phyloP scores from a whole-genome alignment of 2,113 vertebrate species.

The Melanostigma gelatinosum region DNA sequence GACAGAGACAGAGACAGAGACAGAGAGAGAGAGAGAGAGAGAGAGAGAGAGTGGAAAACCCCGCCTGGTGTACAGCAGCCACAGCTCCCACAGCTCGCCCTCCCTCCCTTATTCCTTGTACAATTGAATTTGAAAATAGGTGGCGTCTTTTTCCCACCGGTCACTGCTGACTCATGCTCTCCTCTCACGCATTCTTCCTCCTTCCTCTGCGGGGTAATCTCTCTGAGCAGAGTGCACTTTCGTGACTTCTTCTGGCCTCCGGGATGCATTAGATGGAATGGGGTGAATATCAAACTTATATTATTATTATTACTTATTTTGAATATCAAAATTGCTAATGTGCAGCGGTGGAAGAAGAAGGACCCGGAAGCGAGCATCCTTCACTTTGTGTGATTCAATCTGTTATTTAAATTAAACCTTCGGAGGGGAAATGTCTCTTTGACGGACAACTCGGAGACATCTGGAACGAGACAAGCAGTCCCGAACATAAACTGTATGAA shows the following conservation, averaged over 20 bases:
- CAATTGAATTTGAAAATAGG: constrained; percentile 48
- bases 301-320: too few relatives aligned
- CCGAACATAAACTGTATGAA: too few relatives aligned
- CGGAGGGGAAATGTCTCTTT: not conserved
- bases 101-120: not conserved
- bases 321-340: constrained; percentile 2
- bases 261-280: constrained; percentile 37
- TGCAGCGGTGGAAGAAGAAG: not conserved
- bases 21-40: not conserved
- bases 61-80: not conserved
- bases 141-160: constrained; percentile 37
- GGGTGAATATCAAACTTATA: constrained; percentile 10
- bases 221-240: not conserved
- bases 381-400: not conserved
- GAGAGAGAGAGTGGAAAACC: constrained; percentile 32
- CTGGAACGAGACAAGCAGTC: too few relatives aligned
- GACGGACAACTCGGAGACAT: too few relatives aligned
- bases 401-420: not conserved
- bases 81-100: not conserved
- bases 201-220: not conserved
- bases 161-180: constrained; percentile 44
- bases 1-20: not conserved
- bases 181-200: constrained; percentile 15
- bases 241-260: not conserved
- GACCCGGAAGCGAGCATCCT: not conserved